Evolutionary conservation across 2,888 invertebrate species (phyloP), one percentile per base, ranked within the genome.

Genomic region (Ormyrus labotus): DNA sequence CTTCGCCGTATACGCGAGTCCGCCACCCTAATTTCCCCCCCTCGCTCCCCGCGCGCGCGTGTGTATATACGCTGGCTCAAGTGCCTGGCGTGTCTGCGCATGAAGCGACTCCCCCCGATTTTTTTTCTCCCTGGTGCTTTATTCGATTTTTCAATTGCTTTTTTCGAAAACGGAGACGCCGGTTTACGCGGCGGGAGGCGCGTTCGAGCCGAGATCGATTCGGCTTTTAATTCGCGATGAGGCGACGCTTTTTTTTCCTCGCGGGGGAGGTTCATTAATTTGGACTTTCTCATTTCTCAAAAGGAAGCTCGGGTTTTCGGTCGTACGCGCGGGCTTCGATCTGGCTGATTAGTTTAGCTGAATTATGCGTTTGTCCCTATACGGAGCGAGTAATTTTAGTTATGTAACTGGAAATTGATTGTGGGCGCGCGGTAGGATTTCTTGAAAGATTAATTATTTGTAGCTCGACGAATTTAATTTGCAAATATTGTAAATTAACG

Each of bases 11-110:
- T 34, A 34, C 34, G 34, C 78, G 34, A 9, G 55, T 55, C 47
- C 74, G 76, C 83, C 83, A 84, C 83, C 84, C 84, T 81, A 83
- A 82, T 84, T 84, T 80, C 81, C 81, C 19, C 19, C 82, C 82
- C 83, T 61, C 55, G 45, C 67, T 19, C 55, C 63, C 45, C 48
- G n/a, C 53, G 10, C 61, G 13, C 10, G 50, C 47, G 50, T 47
- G 64, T 45, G 53, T 53, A 11, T 68, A 53, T 51, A 53, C 45
- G 55, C n/a, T n/a, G 11, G 11, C 34, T 6, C 51, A 45, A 63
- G 67, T 51, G 61, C 47, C 51, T 34, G 61, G 50, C 58, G 67
- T 34, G 75, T 68, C 47, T 61, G 69, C 61, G 19, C 50, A n/a
- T 9, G 60, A 63, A 64, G 63, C 45, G 53, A 57, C 74, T n/a